Base-by-base conservation (phyloP, 2,797 vertebrate genomes). In the Pitangus sulphuratus region DNA sequence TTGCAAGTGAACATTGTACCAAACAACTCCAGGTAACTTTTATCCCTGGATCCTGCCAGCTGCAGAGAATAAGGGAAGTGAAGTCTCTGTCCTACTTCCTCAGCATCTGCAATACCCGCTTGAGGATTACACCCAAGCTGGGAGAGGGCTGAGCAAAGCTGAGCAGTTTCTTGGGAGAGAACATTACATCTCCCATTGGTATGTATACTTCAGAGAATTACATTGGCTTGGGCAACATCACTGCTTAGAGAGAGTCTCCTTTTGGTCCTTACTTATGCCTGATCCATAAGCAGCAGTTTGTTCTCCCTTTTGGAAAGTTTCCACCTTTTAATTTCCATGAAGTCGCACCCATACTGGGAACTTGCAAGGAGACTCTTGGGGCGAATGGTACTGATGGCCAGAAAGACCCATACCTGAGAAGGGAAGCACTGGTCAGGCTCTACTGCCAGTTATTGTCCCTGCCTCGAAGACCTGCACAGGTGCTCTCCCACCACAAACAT, bases 361-460 rank as follows among this genome's bases (percentile, higher is more conserved):
- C 7, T 42, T 51, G 21, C 51, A 89, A 80, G 8, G n/a, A 58
- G 4, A 12, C 15, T 39, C 39, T 62, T 18, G 17, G 31, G 28
- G 44, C 0, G 1, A 74, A 87, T 8, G 1, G 19, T 40, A 6
- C 8, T 33, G 26, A 8, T 48, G 33, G 8, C 33, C 35, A 68
- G 47, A 58, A 72, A 48, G 44, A 58, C 20, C 5, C 1, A 0
- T 39, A 25, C 10, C 31, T 3, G 1, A 75, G 31, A 58, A 3
- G 10, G 14, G 13, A 84, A 15, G 21, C 0, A 0, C 2, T 65
- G 30, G 13, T 26, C 9, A 3, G 79, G 26, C 17, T 14, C 35
- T 75, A 4, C 48, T 60, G 17, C 28, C 28, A 47, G 11, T 18
- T 48, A 9, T 11, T 40, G 30, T 24, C n/a, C 42, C n/a, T 40